Percentiles rank a stretch among this genome's conserved stretches.
Evolutionary conservation across 2,113 vertebrate species (phyloP).

Genomic region (Chaetodon trifascialis): DNA sequence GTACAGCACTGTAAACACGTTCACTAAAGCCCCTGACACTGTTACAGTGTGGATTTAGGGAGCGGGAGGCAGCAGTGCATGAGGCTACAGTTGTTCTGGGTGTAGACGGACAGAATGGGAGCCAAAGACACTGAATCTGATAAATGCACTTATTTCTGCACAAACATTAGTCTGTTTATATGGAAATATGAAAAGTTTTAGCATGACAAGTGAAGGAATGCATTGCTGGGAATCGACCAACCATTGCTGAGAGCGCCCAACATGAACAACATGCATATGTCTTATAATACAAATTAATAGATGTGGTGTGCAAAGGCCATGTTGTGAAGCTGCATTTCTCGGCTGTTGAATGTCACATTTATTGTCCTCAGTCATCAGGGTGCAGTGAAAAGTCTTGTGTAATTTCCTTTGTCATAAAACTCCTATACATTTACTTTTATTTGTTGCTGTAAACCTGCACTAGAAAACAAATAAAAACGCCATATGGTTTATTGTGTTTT

Average conservation of each 20-base stretch:
- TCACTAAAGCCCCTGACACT: slow-evolving; percentile 74
- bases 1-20: slow-evolving; percentile 73
- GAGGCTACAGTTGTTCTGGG: slow-evolving; percentile 38
- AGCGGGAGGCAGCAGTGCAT: slow-evolving; percentile 53
- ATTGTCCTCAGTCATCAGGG: slow-evolving; percentile 74
- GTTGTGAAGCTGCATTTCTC: slow-evolving; percentile 33
- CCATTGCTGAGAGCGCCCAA: not conserved
- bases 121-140: slow-evolving; percentile 19
- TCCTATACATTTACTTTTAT: slow-evolving; percentile 82
- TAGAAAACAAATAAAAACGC: slow-evolving; percentile 82
- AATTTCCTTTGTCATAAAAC: slow-evolving; percentile 82
- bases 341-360: slow-evolving; percentile 81
- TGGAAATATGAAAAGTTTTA: not conserved
- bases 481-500: slow-evolving; percentile 81
- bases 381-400: slow-evolving; percentile 77
- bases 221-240: not conserved
- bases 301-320: slow-evolving; percentile 11
- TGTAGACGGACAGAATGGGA: slow-evolving; percentile 6
- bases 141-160: slow-evolving; percentile 41
- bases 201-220: not conserved
- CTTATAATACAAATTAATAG: slow-evolving; percentile 19
- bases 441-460: slow-evolving; percentile 78
- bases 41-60: slow-evolving; percentile 73
- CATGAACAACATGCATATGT: not conserved
- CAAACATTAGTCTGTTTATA: not conserved